These are phyloP conservation scores for Potorous gilbertii DNA, from an alignment of 2,797 vertebrate species.

Conservation along the genomic window DNA sequence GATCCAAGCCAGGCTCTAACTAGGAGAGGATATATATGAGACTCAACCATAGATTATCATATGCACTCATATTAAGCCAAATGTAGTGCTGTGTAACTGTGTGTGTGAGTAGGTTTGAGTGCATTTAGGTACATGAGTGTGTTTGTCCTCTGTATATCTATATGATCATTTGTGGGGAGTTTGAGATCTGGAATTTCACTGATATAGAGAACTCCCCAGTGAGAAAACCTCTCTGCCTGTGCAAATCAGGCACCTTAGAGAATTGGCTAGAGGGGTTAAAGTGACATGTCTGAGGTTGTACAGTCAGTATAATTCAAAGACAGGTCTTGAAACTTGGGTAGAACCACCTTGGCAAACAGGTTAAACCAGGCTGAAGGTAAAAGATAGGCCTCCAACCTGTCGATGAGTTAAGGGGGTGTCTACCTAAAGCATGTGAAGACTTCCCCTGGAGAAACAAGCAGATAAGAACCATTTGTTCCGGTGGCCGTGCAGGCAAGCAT, in stretches of 20 bases:
- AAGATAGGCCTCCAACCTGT: not conserved
- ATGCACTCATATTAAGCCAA: not conserved
- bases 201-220: not conserved
- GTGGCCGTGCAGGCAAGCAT: too few species aligned
- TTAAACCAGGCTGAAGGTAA: too few species aligned
- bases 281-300: not conserved
- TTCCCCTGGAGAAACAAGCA: not conserved
- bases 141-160: not conserved
- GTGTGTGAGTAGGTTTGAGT: not conserved
- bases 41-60: not conserved
- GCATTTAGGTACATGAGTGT: fast-evolving
- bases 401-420: not conserved
- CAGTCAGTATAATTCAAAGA: not conserved
- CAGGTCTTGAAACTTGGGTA: not conserved
- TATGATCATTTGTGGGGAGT: not conserved
- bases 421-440: not conserved
- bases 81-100: not conserved
- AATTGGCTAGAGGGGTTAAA: not conserved
- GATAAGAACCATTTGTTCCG: not conserved
- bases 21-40: not conserved
- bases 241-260: not conserved
- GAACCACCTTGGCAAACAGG: too few species aligned
- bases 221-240: not conserved
- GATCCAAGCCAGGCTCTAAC: not conserved
- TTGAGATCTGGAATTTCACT: not conserved